phyloP scores from a whole-genome alignment of 2,888 invertebrate species.

The Epicampocera succincta region DNA sequence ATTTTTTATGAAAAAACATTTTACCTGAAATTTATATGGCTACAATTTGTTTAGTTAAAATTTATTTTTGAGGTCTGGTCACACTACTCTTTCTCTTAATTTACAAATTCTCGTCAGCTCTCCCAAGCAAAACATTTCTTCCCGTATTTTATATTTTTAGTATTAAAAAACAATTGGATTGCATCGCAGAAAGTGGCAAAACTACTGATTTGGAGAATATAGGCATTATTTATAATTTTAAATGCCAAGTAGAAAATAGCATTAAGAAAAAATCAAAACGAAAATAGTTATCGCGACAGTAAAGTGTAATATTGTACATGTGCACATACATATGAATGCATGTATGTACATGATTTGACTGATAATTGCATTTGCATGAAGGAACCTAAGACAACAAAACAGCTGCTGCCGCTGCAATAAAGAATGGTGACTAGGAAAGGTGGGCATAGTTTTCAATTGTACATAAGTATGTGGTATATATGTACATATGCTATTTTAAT shows the following conservation, averaged over 20 bases:
- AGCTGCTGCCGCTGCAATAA: constrained; percentile 17
- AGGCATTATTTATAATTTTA: background rate
- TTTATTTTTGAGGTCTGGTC: no score
- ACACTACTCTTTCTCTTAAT: no score
- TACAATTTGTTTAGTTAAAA: no score
- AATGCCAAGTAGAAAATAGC: constrained; percentile 14
- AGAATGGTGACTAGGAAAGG: constrained; percentile 64
- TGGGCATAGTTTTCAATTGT: constrained; percentile 22
- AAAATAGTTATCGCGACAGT: no score
- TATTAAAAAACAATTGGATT: background rate
- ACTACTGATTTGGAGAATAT: background rate
- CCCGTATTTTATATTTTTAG: background rate
- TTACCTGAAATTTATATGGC: no score
- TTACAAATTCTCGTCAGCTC: no score
- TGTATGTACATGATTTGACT: no score
- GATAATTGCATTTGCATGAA: constrained; percentile 7
- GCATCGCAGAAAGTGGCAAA: background rate
- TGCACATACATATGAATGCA: constrained; percentile 6
- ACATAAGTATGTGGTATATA: background rate
- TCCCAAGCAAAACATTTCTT: background rate
- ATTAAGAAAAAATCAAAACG: no score
- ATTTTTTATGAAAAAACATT: no score
- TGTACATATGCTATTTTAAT: background rate
- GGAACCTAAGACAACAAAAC: constrained; percentile 19
- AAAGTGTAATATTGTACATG: no score